Base-by-base conservation (phyloP, 2,797 vertebrate species). In the Neostethus bicornis region DNA sequence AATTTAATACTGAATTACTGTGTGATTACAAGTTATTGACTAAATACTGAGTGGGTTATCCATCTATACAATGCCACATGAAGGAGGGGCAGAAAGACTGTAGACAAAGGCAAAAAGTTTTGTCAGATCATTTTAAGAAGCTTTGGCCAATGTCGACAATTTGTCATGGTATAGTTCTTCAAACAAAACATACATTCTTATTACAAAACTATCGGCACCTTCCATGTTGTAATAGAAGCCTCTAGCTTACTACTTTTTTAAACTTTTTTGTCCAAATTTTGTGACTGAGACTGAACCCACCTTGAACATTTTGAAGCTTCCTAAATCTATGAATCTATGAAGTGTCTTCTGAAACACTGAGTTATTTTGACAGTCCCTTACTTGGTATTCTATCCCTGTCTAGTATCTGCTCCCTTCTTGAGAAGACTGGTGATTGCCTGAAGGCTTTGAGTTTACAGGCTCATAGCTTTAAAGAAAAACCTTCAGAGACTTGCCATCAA, bases 391-490 rank as follows among this genome's bases (percentile, higher is more conserved):
- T 44, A 16, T 51, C 56, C 57, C 57, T 62, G 80, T 79, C 74
- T 56, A 61, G 66, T 43, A 63, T 74, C 57, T 77, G 80, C 52
- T 77, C 79, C 81, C 78, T 83, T 83, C 81, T 81, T 72, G 56
- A 64, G 60, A 70, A 58, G 71, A 58, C 55, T 61, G 60, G 69
- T 80, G 85, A 84, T 85, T 79, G 84, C 80, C 73, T 68, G 66
- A 80, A 84, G 75, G 74, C 79, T 85, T 75, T 75, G 68, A 72
- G 73, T 83, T 82, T 86, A 74, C 74, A 79, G 77, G 45, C 64
- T 42, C 51, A 61, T 75, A 56, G 70, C 69, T 84, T 79, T 71
- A 74, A 79, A 77, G 71, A 55, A 67, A 79, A 78, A 51, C 69
- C 76, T 73, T 71, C 48, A 65, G 39, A 42, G 20, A 77, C 64